Conservation (phyloP, 2,888 invertebrate genomes). For the Palloptera scutellata region DNA sequence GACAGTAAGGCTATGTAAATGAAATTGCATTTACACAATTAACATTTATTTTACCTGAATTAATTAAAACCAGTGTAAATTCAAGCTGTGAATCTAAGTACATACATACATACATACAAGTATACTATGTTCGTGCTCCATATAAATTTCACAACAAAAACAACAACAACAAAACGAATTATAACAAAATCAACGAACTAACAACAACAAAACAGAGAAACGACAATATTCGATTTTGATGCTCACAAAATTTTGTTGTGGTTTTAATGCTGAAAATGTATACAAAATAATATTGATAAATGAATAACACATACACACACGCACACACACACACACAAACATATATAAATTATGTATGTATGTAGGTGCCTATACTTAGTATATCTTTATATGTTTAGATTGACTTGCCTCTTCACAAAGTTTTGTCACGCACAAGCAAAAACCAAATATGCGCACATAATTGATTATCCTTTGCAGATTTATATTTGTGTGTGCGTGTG, state of each 20-base stretch:
- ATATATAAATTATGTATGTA: too few relatives aligned
- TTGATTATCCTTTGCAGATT: conserved; percentile 38
- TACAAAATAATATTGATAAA: conserved; percentile 36
- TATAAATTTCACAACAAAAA: neutral
- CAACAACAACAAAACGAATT: conserved; percentile 13
- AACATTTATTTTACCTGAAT: too few relatives aligned
- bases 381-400: neutral
- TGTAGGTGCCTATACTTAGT: too few relatives aligned
- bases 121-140: conserved; percentile 28
- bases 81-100: neutral
- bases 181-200: conserved; percentile 11
- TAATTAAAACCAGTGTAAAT: too few relatives aligned
- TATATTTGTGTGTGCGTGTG: too few relatives aligned
- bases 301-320: conserved; percentile 31
- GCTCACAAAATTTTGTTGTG: conserved; percentile 38
- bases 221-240: too few relatives aligned
- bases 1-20: too few relatives aligned
- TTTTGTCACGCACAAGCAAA: conserved; percentile 35
- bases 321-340: conserved; percentile 31
- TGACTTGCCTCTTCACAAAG: neutral
- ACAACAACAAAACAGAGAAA: conserved; percentile 11
- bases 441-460: conserved; percentile 44
- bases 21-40: too few relatives aligned
- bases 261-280: conserved; percentile 32
- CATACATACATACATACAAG: conserved; percentile 27